Evolutionary conservation across 1,140 invertebrate genomes (phyloP).

Genomic region (Brachionus paranguensis): DNA sequence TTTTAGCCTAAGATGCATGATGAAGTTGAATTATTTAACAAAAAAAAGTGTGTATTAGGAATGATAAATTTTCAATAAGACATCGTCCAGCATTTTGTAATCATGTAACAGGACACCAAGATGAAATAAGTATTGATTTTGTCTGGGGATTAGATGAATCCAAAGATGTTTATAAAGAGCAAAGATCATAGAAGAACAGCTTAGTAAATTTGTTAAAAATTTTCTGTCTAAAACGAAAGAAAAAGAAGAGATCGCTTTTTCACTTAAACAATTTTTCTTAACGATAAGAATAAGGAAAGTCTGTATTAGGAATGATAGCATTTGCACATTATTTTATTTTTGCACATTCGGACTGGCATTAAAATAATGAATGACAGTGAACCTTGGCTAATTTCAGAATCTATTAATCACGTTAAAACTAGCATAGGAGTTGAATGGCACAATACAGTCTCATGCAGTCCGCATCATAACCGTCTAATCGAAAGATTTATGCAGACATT

Average conservation of each 20-base stretch:
- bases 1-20: constrained; percentile 14
- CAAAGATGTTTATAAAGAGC: not conserved
- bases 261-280: no score
- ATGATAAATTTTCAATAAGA: not conserved
- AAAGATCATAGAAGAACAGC: not conserved
- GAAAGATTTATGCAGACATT: not conserved
- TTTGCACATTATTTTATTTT: not conserved
- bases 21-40: not conserved
- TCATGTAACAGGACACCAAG: not conserved
- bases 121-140: constrained; percentile 18
- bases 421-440: constrained; percentile 39
- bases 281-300: no score
- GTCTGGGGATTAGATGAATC: not conserved
- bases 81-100: not conserved
- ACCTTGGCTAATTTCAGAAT: not conserved
- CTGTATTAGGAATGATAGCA: no score
- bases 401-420: constrained; percentile 33
- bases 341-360: not conserved
- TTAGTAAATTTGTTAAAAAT: not conserved
- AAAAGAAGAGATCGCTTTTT: not conserved
- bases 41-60: not conserved
- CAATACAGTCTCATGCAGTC: not conserved
- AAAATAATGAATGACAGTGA: not conserved
- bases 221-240: not conserved
- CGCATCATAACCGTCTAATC: not conserved